Percentiles rank a stretch among this genome's conserved stretches.
Conservation (phyloP, 1,140 invertebrate genomes). For the Coboldia fuscipes region DNA sequence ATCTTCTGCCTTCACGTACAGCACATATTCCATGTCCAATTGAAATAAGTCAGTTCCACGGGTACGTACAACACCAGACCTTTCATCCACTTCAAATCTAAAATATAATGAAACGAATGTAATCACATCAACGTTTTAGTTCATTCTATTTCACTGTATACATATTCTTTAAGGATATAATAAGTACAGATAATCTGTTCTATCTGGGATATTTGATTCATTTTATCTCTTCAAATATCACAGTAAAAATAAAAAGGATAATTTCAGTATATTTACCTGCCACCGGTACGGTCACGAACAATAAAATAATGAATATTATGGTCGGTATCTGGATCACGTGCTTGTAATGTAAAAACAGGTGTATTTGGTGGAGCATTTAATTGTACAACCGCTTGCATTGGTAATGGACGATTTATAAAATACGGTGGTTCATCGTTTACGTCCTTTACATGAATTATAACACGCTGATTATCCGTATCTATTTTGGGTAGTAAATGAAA, state of each 20-base stretch:
- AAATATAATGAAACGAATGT: slow-evolving; percentile 8
- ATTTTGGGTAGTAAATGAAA: slow-evolving; percentile 18
- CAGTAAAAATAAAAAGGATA: too few species aligned
- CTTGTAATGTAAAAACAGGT: slow-evolving; percentile 86
- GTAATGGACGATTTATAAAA: slow-evolving; percentile 83
- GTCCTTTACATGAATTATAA: slow-evolving; percentile 86
- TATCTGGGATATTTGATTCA: too few species aligned
- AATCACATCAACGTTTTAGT: neutral
- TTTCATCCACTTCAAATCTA: slow-evolving; percentile 68
- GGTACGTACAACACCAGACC: slow-evolving; percentile 82
- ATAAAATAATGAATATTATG: slow-evolving; percentile 92
- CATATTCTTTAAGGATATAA: too few species aligned
- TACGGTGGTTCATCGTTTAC: slow-evolving; percentile 92
- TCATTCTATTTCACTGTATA: too few species aligned
- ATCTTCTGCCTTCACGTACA: slow-evolving; percentile 91
- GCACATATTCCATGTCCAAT: slow-evolving; percentile 86
- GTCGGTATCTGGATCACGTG: slow-evolving; percentile 84
- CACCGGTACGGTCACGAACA: slow-evolving; percentile 63
- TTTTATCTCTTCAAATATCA: too few species aligned
- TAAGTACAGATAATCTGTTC: too few species aligned
- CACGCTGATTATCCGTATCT: slow-evolving; percentile 86
- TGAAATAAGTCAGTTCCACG: slow-evolving; percentile 79
- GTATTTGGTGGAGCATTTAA: slow-evolving; percentile 85
- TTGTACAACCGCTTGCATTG: slow-evolving; percentile 92
- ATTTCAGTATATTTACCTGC: slow-evolving; percentile 14